A percentile compares a stretch with the other conserved stretches of the same genome.
These are phyloP conservation scores for Rousettus leschenaultii DNA, from an alignment of 2,113 vertebrate genomes.

Conservation along the genomic window DNA sequence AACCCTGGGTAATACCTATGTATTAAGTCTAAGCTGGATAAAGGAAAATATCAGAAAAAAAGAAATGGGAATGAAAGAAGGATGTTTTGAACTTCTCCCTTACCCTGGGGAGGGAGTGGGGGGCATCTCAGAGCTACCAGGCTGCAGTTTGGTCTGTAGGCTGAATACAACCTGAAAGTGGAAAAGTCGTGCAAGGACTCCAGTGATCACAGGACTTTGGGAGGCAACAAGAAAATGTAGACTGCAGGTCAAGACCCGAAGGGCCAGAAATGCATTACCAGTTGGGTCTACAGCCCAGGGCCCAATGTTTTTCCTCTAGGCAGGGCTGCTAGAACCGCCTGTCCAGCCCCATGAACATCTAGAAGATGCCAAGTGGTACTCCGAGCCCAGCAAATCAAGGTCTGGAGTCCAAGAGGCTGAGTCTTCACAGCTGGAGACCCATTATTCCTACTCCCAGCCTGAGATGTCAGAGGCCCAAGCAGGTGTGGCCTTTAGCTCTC, in stretches of 20 bases:
- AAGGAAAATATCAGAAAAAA: constrained; percentile 6
- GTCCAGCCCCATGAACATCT: background rate
- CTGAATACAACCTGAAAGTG: background rate
- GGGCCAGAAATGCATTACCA: background rate
- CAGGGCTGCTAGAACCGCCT: background rate
- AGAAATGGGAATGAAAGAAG: background rate
- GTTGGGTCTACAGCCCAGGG: background rate
- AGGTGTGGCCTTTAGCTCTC: background rate
- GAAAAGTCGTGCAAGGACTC: background rate
- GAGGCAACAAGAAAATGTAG: background rate
- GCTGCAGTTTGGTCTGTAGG: background rate
- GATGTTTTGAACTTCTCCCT: background rate
- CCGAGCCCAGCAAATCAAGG: background rate
- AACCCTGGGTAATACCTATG: background rate
- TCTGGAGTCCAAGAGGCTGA: background rate
- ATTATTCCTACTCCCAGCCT: background rate
- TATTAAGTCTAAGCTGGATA: background rate
- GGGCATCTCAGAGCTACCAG: background rate
- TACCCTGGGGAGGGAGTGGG: background rate
- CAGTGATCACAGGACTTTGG: background rate
- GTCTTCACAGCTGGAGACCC: background rate
- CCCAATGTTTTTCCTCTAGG: background rate
- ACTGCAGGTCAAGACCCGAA: background rate
- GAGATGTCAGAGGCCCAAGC: background rate
- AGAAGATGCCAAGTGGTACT: background rate